phyloP scores from a whole-genome alignment of 2,113 vertebrate genomes.

The Callospermophilus lateralis region DNA sequence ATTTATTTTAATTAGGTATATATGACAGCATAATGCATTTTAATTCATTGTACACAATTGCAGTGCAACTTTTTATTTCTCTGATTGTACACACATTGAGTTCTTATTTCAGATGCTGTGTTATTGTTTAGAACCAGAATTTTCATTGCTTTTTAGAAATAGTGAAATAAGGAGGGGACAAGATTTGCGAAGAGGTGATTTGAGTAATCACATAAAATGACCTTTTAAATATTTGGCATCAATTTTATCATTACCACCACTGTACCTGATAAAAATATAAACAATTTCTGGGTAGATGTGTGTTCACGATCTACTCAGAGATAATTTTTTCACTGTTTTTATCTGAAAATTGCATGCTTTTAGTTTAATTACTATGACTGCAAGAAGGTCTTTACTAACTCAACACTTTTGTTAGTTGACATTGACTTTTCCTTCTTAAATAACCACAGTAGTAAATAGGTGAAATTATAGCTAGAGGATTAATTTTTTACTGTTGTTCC shows the following conservation, averaged over 20 bases:
- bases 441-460: not conserved
- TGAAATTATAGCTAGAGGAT: not conserved
- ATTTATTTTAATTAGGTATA: too few species aligned
- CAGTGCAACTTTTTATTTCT: too few species aligned
- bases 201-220: not conserved
- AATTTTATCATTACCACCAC: not conserved
- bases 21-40: too few species aligned
- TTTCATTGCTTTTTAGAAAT: not conserved
- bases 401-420: not conserved
- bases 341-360: not conserved
- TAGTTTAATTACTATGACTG: not conserved
- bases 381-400: not conserved
- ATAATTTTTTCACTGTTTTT: not conserved
- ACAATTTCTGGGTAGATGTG: not conserved
- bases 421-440: not conserved
- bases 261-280: not conserved
- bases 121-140: not conserved
- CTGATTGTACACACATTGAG: not conserved
- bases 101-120: not conserved
- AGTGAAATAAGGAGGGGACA: not conserved
- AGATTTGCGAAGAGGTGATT: not conserved
- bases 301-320: not conserved
- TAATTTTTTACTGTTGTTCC: not conserved
- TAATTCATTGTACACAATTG: too few species aligned
- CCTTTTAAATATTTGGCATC: not conserved